phyloP scores from a whole-genome alignment of 2,888 invertebrate genomes.

The Galerucella calmariensis region DNA sequence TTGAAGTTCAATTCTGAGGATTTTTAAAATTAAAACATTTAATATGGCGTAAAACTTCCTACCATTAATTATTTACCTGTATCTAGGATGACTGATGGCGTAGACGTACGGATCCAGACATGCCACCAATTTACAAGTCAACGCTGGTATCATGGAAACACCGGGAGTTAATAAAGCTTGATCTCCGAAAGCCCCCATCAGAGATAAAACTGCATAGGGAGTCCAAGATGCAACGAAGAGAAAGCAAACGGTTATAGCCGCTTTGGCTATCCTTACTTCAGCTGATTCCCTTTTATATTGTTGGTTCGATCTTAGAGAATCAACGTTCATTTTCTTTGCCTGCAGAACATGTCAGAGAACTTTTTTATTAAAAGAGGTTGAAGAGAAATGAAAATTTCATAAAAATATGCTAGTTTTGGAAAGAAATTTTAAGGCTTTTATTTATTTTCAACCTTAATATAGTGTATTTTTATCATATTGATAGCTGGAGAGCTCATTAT shows the following conservation, averaged over 20 bases:
- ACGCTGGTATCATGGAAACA: slow-evolving; percentile 87
- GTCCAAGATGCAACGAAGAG: slow-evolving; percentile 90
- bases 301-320: slow-evolving; percentile 80
- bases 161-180: slow-evolving; percentile 77
- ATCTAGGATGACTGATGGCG: slow-evolving; percentile 90
- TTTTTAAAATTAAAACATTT: slow-evolving; percentile 37
- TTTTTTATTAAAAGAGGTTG: too few species aligned
- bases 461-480: too few species aligned
- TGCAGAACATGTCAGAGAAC: slow-evolving; percentile 52
- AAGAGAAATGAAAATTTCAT: too few species aligned
- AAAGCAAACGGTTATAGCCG: slow-evolving; percentile 88
- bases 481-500: too few species aligned
- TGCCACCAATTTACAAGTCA: slow-evolving; percentile 88
- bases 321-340: slow-evolving; percentile 93
- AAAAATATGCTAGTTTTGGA: too few species aligned
- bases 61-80: slow-evolving; percentile 69
- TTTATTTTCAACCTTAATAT: too few species aligned
- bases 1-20: slow-evolving; percentile 77
- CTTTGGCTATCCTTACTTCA: slow-evolving; percentile 87
- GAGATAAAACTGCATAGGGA: slow-evolving; percentile 85
- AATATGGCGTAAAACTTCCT: not conserved
- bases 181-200: slow-evolving; percentile 86
- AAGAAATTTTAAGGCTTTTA: too few species aligned
- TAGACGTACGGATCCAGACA: slow-evolving; percentile 93
- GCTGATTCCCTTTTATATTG: slow-evolving; percentile 76